phyloP scores from a whole-genome alignment of 1,140 invertebrate species.

The Caenorhabditis inopinata region DNA sequence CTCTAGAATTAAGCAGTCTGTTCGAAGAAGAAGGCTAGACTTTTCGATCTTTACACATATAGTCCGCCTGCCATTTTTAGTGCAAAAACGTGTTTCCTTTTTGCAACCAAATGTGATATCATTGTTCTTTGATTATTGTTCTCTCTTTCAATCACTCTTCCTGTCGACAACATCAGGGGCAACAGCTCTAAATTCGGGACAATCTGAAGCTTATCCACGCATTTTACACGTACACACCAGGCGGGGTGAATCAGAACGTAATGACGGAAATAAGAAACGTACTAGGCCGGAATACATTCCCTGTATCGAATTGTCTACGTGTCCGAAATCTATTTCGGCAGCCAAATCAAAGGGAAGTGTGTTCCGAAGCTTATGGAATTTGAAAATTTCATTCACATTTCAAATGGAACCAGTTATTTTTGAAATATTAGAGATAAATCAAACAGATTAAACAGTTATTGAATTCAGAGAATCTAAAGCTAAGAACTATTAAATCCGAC shows the following conservation, averaged over 20 bases:
- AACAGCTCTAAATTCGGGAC: neutral
- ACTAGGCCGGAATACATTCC: constrained; percentile 14
- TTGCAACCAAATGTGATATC: neutral
- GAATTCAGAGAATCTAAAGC: no score
- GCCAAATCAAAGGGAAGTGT: neutral
- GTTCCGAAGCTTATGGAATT: no score
- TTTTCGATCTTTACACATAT: neutral
- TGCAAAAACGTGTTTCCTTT: no score
- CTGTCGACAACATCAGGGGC: neutral
- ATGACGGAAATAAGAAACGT: neutral
- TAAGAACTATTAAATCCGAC: no score
- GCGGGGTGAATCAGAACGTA: neutral
- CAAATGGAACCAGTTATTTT: no score
- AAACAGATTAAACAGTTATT: no score
- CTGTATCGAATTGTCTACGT: neutral
- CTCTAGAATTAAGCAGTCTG: neutral
- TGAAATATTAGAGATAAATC: no score
- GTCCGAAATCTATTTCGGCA: neutral
- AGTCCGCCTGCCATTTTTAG: neutral
- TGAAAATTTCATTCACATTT: neutral
- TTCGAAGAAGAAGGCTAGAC: neutral
- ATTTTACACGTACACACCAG: constrained; percentile 16
- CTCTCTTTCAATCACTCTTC: neutral
- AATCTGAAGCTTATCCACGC: neutral
- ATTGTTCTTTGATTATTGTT: neutral